A percentile compares a stretch with the other conserved stretches of the same genome.
Conservation (phyloP, 1,140 invertebrate species). For the Himalopsyche phryganea region DNA sequence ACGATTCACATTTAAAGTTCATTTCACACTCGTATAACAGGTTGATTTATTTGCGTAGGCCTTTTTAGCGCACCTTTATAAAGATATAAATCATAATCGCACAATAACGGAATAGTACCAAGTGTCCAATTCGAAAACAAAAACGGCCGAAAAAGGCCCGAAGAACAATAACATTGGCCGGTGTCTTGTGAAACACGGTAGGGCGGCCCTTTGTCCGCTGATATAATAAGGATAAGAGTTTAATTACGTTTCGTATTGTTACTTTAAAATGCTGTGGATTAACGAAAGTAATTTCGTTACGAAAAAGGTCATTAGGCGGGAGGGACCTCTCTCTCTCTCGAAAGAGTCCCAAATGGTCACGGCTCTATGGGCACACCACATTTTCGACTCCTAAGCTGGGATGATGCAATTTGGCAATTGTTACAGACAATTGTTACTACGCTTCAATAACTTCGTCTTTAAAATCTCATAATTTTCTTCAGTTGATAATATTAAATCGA, state of each 20-base stretch:
- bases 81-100: no score
- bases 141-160: not conserved
- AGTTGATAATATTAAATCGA: no score
- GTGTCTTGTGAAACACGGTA: constrained; percentile 5
- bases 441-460: no score
- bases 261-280: constrained; percentile 18
- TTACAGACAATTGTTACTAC: no score
- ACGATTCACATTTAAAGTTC: no score
- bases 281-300: constrained; percentile 23
- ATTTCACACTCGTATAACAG: no score
- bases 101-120: not conserved
- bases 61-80: not conserved
- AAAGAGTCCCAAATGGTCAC: not conserved
- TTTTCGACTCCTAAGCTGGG: no score
- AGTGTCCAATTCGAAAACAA: not conserved
- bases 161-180: not conserved
- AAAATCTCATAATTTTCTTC: no score
- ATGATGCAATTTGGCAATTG: no score
- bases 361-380: not conserved
- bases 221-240: constrained; percentile 22
- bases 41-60: no score
- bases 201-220: constrained; percentile 8
- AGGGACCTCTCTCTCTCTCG: no score
- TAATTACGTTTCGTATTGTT: constrained; percentile 26
- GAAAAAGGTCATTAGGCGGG: constrained; percentile 20